Base-by-base conservation (phyloP, 2,113 vertebrate species). In the Sebastes schlegelii region DNA sequence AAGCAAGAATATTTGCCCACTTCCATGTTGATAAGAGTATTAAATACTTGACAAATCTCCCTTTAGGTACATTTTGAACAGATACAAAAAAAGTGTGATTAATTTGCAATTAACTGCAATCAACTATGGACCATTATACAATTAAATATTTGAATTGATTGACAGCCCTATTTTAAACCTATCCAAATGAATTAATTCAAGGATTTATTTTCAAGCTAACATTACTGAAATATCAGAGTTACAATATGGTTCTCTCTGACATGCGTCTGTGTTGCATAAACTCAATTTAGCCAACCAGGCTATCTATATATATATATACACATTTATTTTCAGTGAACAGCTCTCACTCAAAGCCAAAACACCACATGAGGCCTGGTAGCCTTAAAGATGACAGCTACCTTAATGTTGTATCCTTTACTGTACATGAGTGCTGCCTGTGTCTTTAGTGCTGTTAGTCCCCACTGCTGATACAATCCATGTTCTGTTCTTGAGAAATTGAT, bases 311-410 rank as follows among this genome's bases (percentile, higher is more conserved):
- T 26, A 23, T 23, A 23, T 23, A 26, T 26, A 26, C n/a, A 23
- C 1, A 23, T 26, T 26, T 60, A 10, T 73, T 34, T 26, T 54
- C 16, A 17, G n/a, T 21, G 5, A 77, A 42, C 6, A 84, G 42
- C 21, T 49, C 23, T 49, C 4, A 21, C 1, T 42, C 17, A 61
- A 49, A 74, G 42, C 12, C 48, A 48, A 73, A 73, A 42, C 10
- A 19, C 45, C 45, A 52, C 57, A 74, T 46, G 68, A 49, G 14
- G 6, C 46, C 57, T 40, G n/a, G 45, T 43, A 72, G 67, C 21
- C 17, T 43, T 55, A 17, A 60, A 60, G 43, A 52, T 61, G 14
- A 19, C 69, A 78, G 58, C 16, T 69, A 65, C n/a, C 45, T n/a
- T 11, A 51, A 51, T 69, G 6, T 19, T 46, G 4, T 46, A 23